Evolutionary conservation across 2,797 vertebrate genomes (phyloP), one percentile per base, ranked within the genome.

Genomic region (Anniella stebbinsi): DNA sequence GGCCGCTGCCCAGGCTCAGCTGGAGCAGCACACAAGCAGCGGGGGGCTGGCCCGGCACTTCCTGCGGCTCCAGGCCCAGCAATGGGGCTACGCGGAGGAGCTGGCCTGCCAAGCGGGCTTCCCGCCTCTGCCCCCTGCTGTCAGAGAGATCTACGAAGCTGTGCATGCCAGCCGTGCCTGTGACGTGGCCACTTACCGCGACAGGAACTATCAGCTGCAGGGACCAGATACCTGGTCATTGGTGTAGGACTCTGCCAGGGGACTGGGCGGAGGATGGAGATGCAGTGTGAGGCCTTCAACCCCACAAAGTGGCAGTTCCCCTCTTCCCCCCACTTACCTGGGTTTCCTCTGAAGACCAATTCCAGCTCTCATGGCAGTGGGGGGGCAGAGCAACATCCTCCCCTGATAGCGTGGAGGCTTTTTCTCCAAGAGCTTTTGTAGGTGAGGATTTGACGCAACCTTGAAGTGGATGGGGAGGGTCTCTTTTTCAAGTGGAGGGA

Each of bases 11-110:
- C 13, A 86, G 75, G 93, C 91, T 0, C 23, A 88, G 72, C 89
- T 96, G 33, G 88, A 51, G 1, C 88, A 91, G 2, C 90, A 95
- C 51, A 90, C 89, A n/a, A 80, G 81, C n/a, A 82, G 85, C 1
- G 96, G 97, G 2, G 95, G 97, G 7, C 77, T 93, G 36, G 91
- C 41, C 82, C 96, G 91, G 88, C 97, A 98, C 93, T 93, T 98
- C 60, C 91, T 98, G 90, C 63, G 92, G 12, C 67, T 98, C 88
- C 93, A 95, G 0, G 77, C 33, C 41, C 95, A 94, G 7, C 98
- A 98, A 93, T 98, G 98, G 98, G 93, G 93, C 28, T 98, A 98
- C 94, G 96, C 95, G 63, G 30, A 36, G 1, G n/a, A 45, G 0
- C 96, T 98, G 81, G 97, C 97, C 1, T 67, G 0, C 11, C 38